A percentile compares a stretch with the other conserved stretches of the same genome.
phyloP scores from a whole-genome alignment of 2,888 invertebrate genomes.

The Philhelius pedissequus region DNA sequence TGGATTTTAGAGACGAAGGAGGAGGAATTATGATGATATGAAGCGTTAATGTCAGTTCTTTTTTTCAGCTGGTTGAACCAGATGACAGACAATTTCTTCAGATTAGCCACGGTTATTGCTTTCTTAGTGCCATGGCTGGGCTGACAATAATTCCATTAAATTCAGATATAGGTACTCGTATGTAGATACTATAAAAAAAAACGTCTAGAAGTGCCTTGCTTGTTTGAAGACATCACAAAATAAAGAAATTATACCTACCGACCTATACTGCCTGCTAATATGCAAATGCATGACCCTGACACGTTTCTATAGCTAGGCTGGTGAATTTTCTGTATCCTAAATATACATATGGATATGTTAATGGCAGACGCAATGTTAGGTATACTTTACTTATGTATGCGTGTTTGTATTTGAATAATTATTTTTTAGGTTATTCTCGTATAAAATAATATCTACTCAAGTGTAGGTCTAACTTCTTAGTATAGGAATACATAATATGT shows the following conservation, averaged over 20 bases:
- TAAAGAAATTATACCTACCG: too few relatives aligned
- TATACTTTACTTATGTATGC: too few relatives aligned
- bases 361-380: too few relatives aligned
- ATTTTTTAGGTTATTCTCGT: too few relatives aligned
- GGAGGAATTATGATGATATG: background rate
- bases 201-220: background rate
- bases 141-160: background rate
- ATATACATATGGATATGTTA: too few relatives aligned
- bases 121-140: background rate
- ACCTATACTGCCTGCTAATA: background rate
- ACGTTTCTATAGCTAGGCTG: background rate
- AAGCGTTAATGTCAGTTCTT: background rate
- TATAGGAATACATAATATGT: too few relatives aligned
- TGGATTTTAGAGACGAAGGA: background rate
- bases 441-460: too few relatives aligned
- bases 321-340: too few relatives aligned
- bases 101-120: slow-evolving; percentile 13
- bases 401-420: too few relatives aligned
- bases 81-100: slow-evolving; percentile 17
- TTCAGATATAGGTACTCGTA: too few relatives aligned
- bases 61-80: background rate
- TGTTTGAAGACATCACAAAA: background rate
- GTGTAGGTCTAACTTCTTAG: too few relatives aligned
- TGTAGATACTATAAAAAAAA: background rate
- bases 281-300: background rate